phyloP scores from a whole-genome alignment of 2,113 vertebrate species.

The Microtus ochrogaster region DNA sequence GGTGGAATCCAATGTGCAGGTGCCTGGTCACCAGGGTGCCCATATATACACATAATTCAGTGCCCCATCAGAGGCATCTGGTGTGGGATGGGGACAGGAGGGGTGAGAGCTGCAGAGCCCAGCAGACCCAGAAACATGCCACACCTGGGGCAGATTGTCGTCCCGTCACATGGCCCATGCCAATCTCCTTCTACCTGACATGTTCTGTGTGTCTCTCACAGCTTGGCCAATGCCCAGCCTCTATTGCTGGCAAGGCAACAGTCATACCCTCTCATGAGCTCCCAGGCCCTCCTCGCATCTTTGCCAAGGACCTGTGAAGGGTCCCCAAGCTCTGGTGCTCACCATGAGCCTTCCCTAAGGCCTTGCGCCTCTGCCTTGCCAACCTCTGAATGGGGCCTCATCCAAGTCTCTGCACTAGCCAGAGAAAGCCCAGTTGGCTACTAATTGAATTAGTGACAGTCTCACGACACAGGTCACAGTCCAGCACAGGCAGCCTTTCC shows the following conservation, averaged over 20 bases:
- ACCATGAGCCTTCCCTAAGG: not conserved
- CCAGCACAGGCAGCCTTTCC: not conserved
- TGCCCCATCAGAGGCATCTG: not conserved
- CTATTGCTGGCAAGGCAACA: not conserved
- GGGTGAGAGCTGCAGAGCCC: not conserved
- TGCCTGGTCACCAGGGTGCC: too few relatives aligned
- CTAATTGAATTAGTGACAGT: not conserved
- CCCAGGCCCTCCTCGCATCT: not conserved
- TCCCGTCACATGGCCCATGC: not conserved
- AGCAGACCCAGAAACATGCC: not conserved
- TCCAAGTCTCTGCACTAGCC: not conserved
- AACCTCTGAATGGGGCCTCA: not conserved
- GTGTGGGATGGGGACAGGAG: not conserved
- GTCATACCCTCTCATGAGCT: not conserved
- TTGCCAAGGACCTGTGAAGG: not conserved
- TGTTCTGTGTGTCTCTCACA: not conserved
- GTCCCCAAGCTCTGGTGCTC: not conserved
- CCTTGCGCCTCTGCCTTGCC: not conserved
- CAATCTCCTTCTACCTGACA: not conserved
- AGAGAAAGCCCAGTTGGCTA: not conserved
- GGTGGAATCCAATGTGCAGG: not conserved
- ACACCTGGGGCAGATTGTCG: not conserved
- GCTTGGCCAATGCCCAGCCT: not conserved
- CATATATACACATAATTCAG: rapidly evolving
- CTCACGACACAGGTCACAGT: not conserved